Evolutionary conservation across 2,113 vertebrate species (phyloP).

Genomic region (Corythornis madagascariensis): DNA sequence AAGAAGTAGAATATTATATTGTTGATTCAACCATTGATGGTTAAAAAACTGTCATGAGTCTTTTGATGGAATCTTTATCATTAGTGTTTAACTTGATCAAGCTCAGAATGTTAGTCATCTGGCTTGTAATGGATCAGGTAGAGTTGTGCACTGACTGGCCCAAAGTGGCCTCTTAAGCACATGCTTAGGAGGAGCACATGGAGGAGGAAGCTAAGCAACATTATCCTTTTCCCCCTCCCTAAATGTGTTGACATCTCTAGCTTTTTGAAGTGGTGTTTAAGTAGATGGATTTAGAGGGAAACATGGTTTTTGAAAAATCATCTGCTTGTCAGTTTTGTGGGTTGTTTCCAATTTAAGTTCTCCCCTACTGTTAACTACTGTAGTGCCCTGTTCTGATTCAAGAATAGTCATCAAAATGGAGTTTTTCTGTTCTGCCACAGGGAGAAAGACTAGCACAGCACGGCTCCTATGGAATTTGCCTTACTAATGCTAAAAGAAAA

Average conservation of each 20-base stretch:
- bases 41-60: background rate
- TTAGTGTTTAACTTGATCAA: background rate
- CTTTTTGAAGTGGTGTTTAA: slow-evolving; percentile 5
- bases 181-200: background rate
- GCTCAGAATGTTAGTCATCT: background rate
- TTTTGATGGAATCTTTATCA: background rate
- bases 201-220: background rate
- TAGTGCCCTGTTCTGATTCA: slow-evolving; percentile 5
- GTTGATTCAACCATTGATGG: background rate
- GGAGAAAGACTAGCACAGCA: background rate
- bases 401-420: background rate
- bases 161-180: background rate
- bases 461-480: background rate
- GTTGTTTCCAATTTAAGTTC: slow-evolving; percentile 41
- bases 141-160: background rate
- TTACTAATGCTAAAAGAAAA: background rate
- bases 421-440: background rate
- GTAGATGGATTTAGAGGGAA: slow-evolving; percentile 35
- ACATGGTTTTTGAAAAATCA: slow-evolving; percentile 3
- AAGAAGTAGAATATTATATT: background rate
- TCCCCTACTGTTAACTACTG: slow-evolving; percentile 18
- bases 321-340: slow-evolving; percentile 37
- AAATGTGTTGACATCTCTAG: slow-evolving; percentile 12
- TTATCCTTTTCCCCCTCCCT: background rate
- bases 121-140: background rate